Evolutionary conservation across 2,797 vertebrate species (phyloP).

Genomic region (Pseudomugil tenellus): DNA sequence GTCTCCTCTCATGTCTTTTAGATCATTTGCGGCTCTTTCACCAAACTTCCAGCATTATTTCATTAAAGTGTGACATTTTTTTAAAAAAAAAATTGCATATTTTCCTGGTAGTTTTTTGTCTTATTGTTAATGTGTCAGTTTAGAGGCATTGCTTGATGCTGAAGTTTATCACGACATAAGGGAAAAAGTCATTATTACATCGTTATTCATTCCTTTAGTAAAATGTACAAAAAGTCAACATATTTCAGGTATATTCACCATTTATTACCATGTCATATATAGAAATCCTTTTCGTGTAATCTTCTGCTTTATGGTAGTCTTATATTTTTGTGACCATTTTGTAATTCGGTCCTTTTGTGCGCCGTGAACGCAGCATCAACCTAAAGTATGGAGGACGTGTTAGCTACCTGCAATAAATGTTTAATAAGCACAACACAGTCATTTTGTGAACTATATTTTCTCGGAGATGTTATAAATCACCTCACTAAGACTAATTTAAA

Average conservation of each 20-base stretch:
- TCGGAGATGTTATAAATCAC: not conserved
- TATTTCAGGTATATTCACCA: too few relatives aligned
- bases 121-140: too few relatives aligned
- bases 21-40: not conserved
- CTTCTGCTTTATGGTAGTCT: too few relatives aligned
- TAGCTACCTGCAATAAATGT: slow-evolving; percentile 21
- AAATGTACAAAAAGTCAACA: too few relatives aligned
- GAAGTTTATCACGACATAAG: too few relatives aligned
- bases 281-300: too few relatives aligned
- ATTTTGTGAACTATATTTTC: fast-evolving
- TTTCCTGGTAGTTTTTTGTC: too few relatives aligned
- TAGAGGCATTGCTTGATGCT: too few relatives aligned
- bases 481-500: fast-evolving
- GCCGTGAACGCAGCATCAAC: not conserved
- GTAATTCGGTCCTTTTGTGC: not conserved
- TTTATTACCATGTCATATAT: too few relatives aligned
- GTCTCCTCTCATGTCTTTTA: not conserved
- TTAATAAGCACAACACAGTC: not conserved
- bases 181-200: too few relatives aligned
- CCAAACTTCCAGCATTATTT: not conserved
- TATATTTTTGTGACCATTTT: not conserved
- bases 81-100: too few relatives aligned
- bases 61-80: not conserved
- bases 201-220: too few relatives aligned
- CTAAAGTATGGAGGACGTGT: slow-evolving; percentile 14